Base-by-base conservation (phyloP, 1,140 invertebrate genomes). In the Geopemphigus sp. region DNA sequence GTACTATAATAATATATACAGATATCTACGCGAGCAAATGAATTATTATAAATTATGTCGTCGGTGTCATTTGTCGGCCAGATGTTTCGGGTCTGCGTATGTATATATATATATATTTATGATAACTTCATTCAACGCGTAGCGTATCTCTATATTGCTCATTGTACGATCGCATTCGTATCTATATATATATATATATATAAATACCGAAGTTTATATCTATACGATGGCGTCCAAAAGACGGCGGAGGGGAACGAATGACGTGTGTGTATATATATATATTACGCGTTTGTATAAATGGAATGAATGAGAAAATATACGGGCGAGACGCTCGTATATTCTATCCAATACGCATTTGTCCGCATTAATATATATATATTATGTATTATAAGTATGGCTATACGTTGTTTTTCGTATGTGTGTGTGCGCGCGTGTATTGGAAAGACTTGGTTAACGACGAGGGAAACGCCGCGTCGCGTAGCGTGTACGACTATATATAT, bases 71-170 rank as follows among this genome's bases (percentile, higher is more conserved):
- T 61, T 63, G 54, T 78, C 57, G 54, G 57, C 39, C 22, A 78
- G 74, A 78, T 78, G 74, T 78, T 78, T 6, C 29, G 24, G 32
- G 29, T 76, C n/a, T 24, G 54, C 32, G 56, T 59, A 32, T 32
- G 56, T 12, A 26, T 70, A 70, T 26, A 53, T 57, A 12, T 59
- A 59, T 61, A 61, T 61, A 61, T 61, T 26, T 24, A 45, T 78
- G 74, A 78, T 63, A 78, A 63, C 74, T 78, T 78, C 74, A 78
- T 78, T 78, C 39, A 66, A 45, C 32, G n/a, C 29, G 11, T 22
- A 6, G 19, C 17, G 64, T 68, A 47, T 45, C 19, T 47, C 64
- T 24, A n/a, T 26, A 22, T 32, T 22, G 22, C 56, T 45, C 22
- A 78, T 78, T 78, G 74, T 78, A 39, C 32, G 22, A 57, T 22